Evolutionary conservation across 2,113 vertebrate species (phyloP), one percentile per base, ranked within the genome.

Genomic region (Lophotis ruficrista): DNA sequence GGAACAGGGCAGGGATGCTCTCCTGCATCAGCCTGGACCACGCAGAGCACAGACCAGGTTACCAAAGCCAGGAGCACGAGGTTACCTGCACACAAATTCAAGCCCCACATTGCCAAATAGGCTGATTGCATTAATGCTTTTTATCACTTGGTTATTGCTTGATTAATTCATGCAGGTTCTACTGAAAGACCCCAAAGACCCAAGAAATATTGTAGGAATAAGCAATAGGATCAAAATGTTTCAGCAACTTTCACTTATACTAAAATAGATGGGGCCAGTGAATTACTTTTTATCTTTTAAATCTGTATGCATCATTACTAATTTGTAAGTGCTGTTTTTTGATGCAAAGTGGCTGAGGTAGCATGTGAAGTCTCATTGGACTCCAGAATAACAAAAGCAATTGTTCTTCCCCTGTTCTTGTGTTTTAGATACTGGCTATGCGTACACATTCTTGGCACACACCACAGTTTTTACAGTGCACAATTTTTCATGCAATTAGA

Each of bases 401-500:
- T 84, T 83, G 62, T 94, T 91, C 61, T 89, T 87, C 43, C 64
- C 53, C 24, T 50, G 58, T 60, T 83, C 48, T 71, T 1, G 0
- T 37, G 25, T 61, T 90, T 82, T 82, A 61, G 71, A 47, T 87
- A 45, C 76, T 57, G 53, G 53, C 72, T 87, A 45, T 16, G 7
- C 30, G 27, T 53, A 61, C 57, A 48, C 50, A 76, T 87, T 93
- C 87, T 87, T 91, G 92, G 90, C 90, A 76, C 57, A 61, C 37
- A 31, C 33, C 5, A 9, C 12, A 9, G 37, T 21, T 87, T 82
- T 89, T 75, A 64, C 62, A 89, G 77, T 69, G 65, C 53, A 53
- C 61, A 64, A n/a, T 68, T 94, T 92, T 96, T 87, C 93, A 84
- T 93, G 61, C 65, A 94, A 92, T 93, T 95, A 96, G 72, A 57